Evolutionary conservation across 2,113 vertebrate species (phyloP).

Genomic region (Diadophis punctatus): DNA sequence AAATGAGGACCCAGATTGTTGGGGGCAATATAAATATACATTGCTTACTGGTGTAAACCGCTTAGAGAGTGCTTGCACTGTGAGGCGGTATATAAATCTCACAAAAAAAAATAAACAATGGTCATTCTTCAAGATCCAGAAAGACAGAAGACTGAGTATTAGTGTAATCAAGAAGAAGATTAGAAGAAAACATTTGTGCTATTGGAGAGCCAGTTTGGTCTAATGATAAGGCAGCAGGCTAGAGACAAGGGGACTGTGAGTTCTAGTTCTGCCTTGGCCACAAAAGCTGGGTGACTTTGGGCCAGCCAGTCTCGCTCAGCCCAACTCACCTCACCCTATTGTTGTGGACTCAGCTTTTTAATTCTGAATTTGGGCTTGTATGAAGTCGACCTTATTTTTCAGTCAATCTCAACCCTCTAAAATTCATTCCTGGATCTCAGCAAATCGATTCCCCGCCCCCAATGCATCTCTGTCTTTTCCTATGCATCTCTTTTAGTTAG

Average conservation of each 20-base stretch:
- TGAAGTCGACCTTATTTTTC: background rate
- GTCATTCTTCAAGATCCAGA: background rate
- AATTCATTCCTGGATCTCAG: background rate
- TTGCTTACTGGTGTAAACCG: too few relatives aligned
- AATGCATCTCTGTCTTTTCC: background rate
- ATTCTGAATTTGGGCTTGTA: background rate
- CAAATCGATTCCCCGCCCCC: rapidly evolving
- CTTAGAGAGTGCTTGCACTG: too few relatives aligned
- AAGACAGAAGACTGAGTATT: background rate
- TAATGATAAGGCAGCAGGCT: background rate
- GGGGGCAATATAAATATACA: too few relatives aligned
- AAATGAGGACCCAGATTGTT: too few relatives aligned
- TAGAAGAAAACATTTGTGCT: background rate
- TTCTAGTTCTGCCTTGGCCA: background rate
- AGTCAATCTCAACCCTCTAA: background rate
- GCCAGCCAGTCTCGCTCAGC: background rate
- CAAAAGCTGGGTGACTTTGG: background rate
- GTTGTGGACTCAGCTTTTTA: background rate
- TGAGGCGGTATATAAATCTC: too few relatives aligned
- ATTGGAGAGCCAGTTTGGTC: background rate
- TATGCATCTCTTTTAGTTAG: background rate
- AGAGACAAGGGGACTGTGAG: background rate
- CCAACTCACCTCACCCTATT: background rate
- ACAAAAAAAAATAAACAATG: too few relatives aligned
- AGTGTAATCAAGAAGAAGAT: background rate